Evolutionary conservation across 2,797 vertebrate genomes (phyloP), one percentile per base, ranked within the genome.

Genomic region (Rhadinocentrus ornatus): DNA sequence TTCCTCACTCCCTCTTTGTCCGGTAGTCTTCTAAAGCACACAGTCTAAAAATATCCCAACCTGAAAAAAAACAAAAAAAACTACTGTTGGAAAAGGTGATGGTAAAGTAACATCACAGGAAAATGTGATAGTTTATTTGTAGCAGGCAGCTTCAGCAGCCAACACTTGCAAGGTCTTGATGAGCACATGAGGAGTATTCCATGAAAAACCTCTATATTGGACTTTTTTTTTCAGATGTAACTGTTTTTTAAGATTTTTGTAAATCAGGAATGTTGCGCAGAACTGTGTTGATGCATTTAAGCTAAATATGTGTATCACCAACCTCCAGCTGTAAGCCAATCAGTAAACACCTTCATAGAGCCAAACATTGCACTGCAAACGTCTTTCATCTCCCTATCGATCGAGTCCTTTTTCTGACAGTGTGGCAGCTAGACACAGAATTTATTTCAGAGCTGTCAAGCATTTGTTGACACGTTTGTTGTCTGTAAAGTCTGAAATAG

Each of bases 381-480:
- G 60, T 84, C 69, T 79, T 84, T 86, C 60, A 75, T 73, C 72
- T 27, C 81, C 71, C 64, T 78, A 78, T 82, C 78, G 75, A 85
- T 87, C 66, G 61, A 71, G 71, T 77, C 29, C 77, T 88, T 86
- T 87, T 64, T 84, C 66, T 89, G 90, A 86, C 86, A 87, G 63
- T 79, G 80, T 24, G 75, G 88, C 86, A 81, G 80, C 85, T 78
- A 80, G 88, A 89, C 77, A 86, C 86, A 83, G 71, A 85, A 85
- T 88, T 87, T 78, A 74, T 88, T 86, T 86, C 85, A 84, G 79
- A 63, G 72, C 82, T 85, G 85, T 89, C 88, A 90, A 82, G 86
- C 82, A 85, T 66, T 76, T 86, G 77, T 83, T 84, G 85, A 90
- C 82, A 80, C 12, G 12, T 78, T 69, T 58, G 58, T 63, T 58